phyloP scores from a whole-genome alignment of 2,888 invertebrate species.

The Netelia fuscicornis region DNA sequence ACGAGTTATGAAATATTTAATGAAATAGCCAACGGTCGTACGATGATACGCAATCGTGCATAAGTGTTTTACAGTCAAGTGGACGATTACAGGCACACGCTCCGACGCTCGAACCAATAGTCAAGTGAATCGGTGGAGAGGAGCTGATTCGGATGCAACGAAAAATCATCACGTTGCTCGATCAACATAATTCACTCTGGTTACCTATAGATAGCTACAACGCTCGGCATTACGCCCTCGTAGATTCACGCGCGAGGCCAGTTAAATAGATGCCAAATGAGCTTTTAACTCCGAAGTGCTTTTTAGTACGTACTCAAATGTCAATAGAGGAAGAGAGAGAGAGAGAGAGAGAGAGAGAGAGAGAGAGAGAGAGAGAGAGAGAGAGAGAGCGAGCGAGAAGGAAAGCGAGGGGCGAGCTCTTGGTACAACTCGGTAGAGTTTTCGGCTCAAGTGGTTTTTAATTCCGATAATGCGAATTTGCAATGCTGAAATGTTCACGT shows the following conservation, averaged over 20 bases:
- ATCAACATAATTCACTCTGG: conserved; percentile 19
- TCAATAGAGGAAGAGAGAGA: conserved; percentile 34
- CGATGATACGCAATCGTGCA: conserved; percentile 18
- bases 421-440: conserved; percentile 34
- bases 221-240: neutral
- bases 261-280: conserved; percentile 66
- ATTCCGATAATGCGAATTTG: conserved; percentile 52
- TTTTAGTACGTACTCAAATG: conserved; percentile 47
- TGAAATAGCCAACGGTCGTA: conserved; percentile 4
- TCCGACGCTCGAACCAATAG: conserved; percentile 47
- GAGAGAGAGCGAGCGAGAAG: conserved; percentile 12
- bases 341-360: neutral
- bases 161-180: conserved; percentile 57
- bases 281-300: conserved; percentile 43
- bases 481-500: conserved; percentile 41
- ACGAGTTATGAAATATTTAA: neutral
- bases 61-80: conserved; percentile 12
- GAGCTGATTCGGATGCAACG: conserved; percentile 61
- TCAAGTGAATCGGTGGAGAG: conserved; percentile 36
- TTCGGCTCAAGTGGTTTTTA: conserved; percentile 57
- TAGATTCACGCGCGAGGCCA: conserved; percentile 37
- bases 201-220: conserved; percentile 64
- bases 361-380: conserved; percentile 21
- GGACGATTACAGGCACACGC: conserved; percentile 1
- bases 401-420: neutral